phyloP scores from a whole-genome alignment of 2,797 vertebrate species.

The Gallinago nigripennis region DNA sequence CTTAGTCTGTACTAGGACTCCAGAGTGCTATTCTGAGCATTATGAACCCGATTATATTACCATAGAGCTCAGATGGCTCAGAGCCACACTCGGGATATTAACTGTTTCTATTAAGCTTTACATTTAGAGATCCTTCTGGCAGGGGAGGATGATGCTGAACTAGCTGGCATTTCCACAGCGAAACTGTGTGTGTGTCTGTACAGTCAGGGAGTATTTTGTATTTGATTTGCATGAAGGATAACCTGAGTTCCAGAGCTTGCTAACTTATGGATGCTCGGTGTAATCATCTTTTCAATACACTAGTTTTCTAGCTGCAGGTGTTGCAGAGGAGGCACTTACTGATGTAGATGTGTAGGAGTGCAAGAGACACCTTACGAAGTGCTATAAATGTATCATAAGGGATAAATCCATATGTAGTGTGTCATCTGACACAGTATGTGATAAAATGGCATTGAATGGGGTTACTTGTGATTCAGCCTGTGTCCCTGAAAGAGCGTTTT shows the following conservation, averaged over 20 bases:
- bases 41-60: constrained; percentile 51
- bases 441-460: not conserved
- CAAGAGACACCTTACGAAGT: not conserved
- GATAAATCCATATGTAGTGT: not conserved
- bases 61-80: constrained; percentile 3
- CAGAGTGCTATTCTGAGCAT: constrained; percentile 61
- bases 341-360: not conserved
- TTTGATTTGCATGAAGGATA: not conserved
- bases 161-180: not conserved
- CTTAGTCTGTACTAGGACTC: constrained; percentile 37
- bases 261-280: not conserved
- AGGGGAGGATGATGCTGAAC: not conserved
- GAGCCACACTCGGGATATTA: constrained; percentile 15
- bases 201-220: not conserved
- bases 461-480: not conserved
- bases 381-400: not conserved
- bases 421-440: not conserved
- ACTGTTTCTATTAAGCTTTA: constrained; percentile 52
- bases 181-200: not conserved
- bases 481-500: not conserved
- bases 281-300: not conserved
- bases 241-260: not conserved
- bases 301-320: not conserved
- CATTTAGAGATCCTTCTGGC: not conserved
- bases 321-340: not conserved